Evolutionary conservation across 2,888 invertebrate species (phyloP), one percentile per base, ranked within the genome.

Genomic region (Eledone cirrhosa): DNA sequence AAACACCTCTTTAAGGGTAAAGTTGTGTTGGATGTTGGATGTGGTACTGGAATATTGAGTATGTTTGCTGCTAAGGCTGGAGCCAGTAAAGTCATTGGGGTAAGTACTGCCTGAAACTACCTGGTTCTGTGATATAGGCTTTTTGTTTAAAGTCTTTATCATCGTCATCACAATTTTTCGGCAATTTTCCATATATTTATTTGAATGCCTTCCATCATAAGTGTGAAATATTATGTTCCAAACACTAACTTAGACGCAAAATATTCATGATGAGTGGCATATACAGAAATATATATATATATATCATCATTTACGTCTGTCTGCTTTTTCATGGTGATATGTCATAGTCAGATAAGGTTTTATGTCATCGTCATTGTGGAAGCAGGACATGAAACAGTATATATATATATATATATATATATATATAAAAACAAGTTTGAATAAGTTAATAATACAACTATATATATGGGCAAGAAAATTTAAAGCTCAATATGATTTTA

Each of bases 1-100:
- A 97, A 96, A 92, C 99, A 99, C 92, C 93, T 99, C 81, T 99
- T 99, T 91, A 95, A 96, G 93, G 94, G 93, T 65, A 97, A 97
- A 91, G 93, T 94, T 31, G 99, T 99, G 19, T 92, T 99, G 85
- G 99, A 99, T 91, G 97, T 99, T 84, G 99, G 99, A 16, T 99
- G 99, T 90, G 99, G 99, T 16, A 99, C 99, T 0, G 99, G 99
- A 67, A 99, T 99, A 88, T 93, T 99, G 77, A 98, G 98, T 48
- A 99, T 99, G 99, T 99, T 99, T 92, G 99, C 99, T 47, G 99
- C 99, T 0, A 98, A 97, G 92, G 98, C 99, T 5, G 99, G 99
- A 16, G 99, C 99, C 0, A 93, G 95, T 7, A 94, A 94, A 91
- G 99, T 99, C 0, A 95, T 97, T 88, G 99, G 98, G 77, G 92